These are phyloP conservation scores for Perodicticus potto DNA, from an alignment of 2,797 vertebrate species.

Conservation along the genomic window DNA sequence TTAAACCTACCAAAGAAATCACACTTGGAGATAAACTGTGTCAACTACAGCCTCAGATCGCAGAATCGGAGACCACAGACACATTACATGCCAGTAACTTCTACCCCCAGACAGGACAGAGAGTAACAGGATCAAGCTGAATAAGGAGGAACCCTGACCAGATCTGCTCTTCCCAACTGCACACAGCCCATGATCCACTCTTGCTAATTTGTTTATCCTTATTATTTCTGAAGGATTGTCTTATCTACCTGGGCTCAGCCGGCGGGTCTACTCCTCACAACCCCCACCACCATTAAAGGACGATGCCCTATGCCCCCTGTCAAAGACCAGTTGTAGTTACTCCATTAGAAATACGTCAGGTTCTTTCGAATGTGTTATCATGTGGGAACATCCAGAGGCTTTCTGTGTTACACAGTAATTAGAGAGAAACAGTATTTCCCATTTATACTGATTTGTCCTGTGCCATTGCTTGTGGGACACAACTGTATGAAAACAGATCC, in stretches of 20 bases:
- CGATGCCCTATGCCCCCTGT: neutral
- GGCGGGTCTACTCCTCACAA: neutral
- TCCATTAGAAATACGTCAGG: neutral
- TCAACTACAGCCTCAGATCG: neutral
- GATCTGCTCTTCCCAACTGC: neutral
- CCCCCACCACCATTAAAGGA: neutral
- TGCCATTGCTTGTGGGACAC: neutral
- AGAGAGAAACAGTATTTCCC: neutral
- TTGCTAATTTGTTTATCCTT: neutral
- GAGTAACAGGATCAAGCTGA: constrained; percentile 6
- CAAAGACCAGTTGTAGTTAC: neutral
- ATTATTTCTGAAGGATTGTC: neutral
- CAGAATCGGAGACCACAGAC: neutral
- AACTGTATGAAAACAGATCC: neutral
- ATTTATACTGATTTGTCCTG: neutral
- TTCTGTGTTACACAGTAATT: neutral
- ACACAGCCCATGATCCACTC: neutral
- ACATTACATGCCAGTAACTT: neutral
- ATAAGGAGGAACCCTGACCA: neutral
- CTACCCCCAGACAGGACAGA: neutral
- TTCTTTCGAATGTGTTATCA: neutral
- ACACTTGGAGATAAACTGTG: neutral
- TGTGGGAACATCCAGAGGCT: neutral
- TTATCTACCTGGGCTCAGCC: neutral
- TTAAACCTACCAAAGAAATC: neutral